Base-by-base conservation (phyloP, 2,888 invertebrate genomes). In the Harpalus rubripes region DNA sequence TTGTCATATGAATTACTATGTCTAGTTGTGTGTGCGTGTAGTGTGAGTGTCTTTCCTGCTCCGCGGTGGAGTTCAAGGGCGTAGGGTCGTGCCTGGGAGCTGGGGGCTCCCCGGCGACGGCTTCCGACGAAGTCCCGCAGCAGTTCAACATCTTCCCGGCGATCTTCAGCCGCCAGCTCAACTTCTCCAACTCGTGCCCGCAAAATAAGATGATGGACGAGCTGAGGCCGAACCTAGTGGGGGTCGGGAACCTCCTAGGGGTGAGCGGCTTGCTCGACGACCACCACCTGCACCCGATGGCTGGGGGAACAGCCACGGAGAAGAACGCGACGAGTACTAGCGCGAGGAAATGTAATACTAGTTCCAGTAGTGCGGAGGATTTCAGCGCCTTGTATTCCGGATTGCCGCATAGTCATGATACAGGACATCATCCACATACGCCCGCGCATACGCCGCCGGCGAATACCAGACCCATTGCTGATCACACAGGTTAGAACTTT, bases 121-220 rank as follows among this genome's bases (percentile, higher is more conserved):
- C 89, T 74, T 90, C 89, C 89, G 88, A 92, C 93, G 89, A 92
- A 92, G 89, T 93, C 88, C 95, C 95, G 87, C 96, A 96, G 90
- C 96, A 96, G 92, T 97, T 97, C 93, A 97, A 97, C 93, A 97
- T 97, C 89, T 97, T 97, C 92, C 97, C 97, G 89, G 97, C 97
- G 86, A 97, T 97, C 90, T 97, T 97, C 92, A 96, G 96, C 92
- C 93, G 97, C 87, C 97, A 97, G 92, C 93, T 97, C 88, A 97
- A 97, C 91, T 97, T 97, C 91, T 94, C 95, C 78, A 93, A 94
- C 88, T 92, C 94, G 86, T 94, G 95, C 85, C 94, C 93, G 85
- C 95, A 95, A 89, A 95, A 95, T 88, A 96, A 96, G 90, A 94
- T 96, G 90, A 97, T 97, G 97, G 97, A 97, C 90, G 97, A 97